These are phyloP conservation scores for Drosophila greeni DNA, from an alignment of 2,888 invertebrate genomes.

Conservation along the genomic window DNA sequence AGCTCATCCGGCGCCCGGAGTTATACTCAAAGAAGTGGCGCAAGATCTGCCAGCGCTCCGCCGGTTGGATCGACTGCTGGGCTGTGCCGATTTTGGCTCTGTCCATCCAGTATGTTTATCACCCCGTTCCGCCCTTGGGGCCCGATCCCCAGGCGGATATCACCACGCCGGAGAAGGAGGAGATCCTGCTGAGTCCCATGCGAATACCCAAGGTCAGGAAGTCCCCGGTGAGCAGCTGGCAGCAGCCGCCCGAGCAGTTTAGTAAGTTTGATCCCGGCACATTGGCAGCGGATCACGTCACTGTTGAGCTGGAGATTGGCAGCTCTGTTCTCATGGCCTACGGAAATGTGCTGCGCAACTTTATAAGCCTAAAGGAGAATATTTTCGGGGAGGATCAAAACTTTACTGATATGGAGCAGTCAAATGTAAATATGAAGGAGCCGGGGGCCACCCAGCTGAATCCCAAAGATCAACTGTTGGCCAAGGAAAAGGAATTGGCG, in stretches of 20 bases:
- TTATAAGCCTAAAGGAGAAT: conserved; percentile 96
- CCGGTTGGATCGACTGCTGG: conserved; percentile 98
- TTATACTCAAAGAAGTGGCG: conserved; percentile 85
- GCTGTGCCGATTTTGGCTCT: conserved; percentile 95
- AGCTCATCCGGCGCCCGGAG: conserved; percentile 81
- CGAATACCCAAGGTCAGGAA: conserved; percentile 89
- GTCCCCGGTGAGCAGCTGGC: conserved; percentile 85
- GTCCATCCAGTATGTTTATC: conserved; percentile 93
- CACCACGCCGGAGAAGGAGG: conserved; percentile 96
- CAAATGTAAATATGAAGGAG: conserved; percentile 79
- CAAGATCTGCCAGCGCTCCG: conserved; percentile 84
- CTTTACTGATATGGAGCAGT: conserved; percentile 94
- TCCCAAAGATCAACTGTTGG: conserved; percentile 77
- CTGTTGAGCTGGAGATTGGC: conserved; percentile 95
- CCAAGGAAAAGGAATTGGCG: conserved; percentile 78
- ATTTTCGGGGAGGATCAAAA: conserved; percentile 97
- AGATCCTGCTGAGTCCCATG: conserved; percentile 93
- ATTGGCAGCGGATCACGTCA: conserved; percentile 92
- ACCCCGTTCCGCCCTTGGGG: conserved; percentile 93
- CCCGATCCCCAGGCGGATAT: conserved; percentile 94
- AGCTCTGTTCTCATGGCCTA: conserved; percentile 94
- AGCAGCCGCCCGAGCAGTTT: conserved; percentile 81
- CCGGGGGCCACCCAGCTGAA: conserved; percentile 75
- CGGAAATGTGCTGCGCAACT: conserved; percentile 93
- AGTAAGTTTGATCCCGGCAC: conserved; percentile 92